Base-by-base conservation (phyloP, 2,888 invertebrate genomes). In the Tinea pellionella region DNA sequence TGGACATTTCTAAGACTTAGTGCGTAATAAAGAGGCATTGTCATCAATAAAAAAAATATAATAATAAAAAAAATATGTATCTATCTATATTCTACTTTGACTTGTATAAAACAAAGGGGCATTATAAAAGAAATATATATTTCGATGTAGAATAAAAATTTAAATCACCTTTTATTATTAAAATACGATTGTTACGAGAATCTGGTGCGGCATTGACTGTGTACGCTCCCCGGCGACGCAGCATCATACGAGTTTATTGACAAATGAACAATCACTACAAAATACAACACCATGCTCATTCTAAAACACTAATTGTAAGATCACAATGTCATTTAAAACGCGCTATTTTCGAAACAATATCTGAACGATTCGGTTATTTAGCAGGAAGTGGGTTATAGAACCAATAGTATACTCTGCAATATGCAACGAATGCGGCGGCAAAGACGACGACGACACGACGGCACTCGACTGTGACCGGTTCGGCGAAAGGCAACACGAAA, bases 401-500 rank as follows among this genome's bases (percentile, higher is more conserved):
- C 75, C 75, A 74, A 78, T 80, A 71, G 75, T 47, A 73, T 72
- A 75, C 79, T 81, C 80, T 75, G 78, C 76, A 78, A 81, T 73
- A 74, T 78, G 77, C 77, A 78, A 37, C n/a, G 24, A 37, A 9
- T 37, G 9, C 37, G 37, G 6, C 72, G 70, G n/a, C n/a, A n/a
- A n/a, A n/a, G n/a, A n/a, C n/a, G n/a, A n/a, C n/a, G n/a, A n/a
- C n/a, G n/a, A n/a, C n/a, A 73, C 74, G 68, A 70, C 73, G 71
- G 68, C 73, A 72, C 67, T 71, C 73, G 73, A 74, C 70, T 75
- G 75, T 74, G 77, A 76, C 77, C 72, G 72, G 68, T 66, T 68
- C 66, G 76, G 80, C 82, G 81, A 85, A 84, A 84, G 83, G 81
- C 78, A 71, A 70, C 71, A 70, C 69, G 69, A 79, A 78, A 82